Conservation (phyloP, 2,888 invertebrate genomes). For the Venusia cambrica region DNA sequence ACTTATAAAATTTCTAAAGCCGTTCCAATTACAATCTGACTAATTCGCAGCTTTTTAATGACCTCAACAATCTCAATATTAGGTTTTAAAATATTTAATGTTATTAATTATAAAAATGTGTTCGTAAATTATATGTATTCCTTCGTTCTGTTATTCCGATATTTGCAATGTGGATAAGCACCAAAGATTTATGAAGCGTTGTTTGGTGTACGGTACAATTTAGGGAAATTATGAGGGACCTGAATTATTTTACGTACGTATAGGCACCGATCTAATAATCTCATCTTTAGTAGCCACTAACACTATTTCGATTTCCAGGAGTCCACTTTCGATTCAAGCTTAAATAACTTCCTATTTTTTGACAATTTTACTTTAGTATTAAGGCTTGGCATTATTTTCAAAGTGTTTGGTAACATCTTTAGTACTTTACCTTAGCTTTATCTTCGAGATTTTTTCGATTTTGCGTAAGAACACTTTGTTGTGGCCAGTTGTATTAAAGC, state of each 20-base stretch:
- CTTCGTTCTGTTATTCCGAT: slow-evolving; percentile 68
- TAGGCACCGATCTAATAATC: slow-evolving; percentile 77
- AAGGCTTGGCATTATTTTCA: slow-evolving; percentile 49
- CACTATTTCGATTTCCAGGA: slow-evolving; percentile 46
- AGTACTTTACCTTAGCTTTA: slow-evolving; percentile 31
- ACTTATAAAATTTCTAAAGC: slow-evolving; percentile 14
- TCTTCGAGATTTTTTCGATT: slow-evolving; percentile 54
- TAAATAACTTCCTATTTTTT: slow-evolving; percentile 65
- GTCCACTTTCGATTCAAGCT: slow-evolving; percentile 39
- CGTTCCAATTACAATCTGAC: slow-evolving; percentile 62
- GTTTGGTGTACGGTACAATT: slow-evolving; percentile 73
- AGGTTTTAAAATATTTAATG: slow-evolving; percentile 59
- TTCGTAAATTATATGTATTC: slow-evolving; percentile 67
- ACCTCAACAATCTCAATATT: slow-evolving; percentile 74
- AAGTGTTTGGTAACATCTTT: slow-evolving; percentile 26
- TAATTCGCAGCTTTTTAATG: slow-evolving; percentile 76
- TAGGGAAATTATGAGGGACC: slow-evolving; percentile 79
- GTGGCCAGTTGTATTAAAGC: slow-evolving; percentile 77
- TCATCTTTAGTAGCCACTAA: slow-evolving; percentile 72
- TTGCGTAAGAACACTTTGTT: slow-evolving; percentile 59
- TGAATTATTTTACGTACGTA: slow-evolving; percentile 74
- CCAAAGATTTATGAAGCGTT: slow-evolving; percentile 77
- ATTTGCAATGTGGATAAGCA: slow-evolving; percentile 74
- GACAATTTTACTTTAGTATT: slow-evolving; percentile 63
- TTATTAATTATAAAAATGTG: slow-evolving; percentile 71